Conservation (phyloP, 2,888 invertebrate species). For the Adineta ricciae region DNA sequence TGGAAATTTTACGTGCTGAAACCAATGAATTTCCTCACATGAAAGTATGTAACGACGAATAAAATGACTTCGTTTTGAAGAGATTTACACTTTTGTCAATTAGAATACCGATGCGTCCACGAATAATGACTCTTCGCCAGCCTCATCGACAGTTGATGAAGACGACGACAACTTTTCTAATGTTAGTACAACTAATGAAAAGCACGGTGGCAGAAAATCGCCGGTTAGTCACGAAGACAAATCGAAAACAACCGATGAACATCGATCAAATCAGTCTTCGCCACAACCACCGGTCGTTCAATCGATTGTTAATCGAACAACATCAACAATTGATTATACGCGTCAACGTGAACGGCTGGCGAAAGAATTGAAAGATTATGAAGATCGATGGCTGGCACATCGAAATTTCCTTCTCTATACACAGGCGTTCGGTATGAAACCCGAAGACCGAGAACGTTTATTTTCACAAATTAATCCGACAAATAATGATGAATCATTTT, state of each 20-base stretch:
- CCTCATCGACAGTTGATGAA: not conserved
- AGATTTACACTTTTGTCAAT: not conserved
- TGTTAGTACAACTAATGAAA: not conserved
- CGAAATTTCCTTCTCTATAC: slow-evolving; percentile 11
- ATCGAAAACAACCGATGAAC: not conserved
- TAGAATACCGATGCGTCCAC: not conserved
- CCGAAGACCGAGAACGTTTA: slow-evolving; percentile 16
- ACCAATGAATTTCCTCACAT: not conserved
- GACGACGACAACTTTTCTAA: not conserved
- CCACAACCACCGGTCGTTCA: not conserved
- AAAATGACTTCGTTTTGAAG: not conserved
- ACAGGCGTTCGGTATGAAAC: slow-evolving; percentile 4
- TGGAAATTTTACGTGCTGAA: slow-evolving; percentile 1
- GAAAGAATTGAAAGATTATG: slow-evolving; percentile 12
- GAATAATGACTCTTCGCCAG: not conserved
- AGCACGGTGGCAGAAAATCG: not conserved
- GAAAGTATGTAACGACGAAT: not conserved
- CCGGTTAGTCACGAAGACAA: not conserved
- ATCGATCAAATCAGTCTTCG: not conserved
- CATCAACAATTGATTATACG: slow-evolving; percentile 15
- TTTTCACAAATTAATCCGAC: not conserved
- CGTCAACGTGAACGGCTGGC: slow-evolving; percentile 10
- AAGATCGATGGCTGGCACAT: slow-evolving; percentile 22
- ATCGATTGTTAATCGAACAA: not conserved
- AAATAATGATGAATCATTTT: not conserved